These are phyloP conservation scores for Strigamia maritima DNA, from an alignment of 2,888 invertebrate genomes.

Conservation along the genomic window DNA sequence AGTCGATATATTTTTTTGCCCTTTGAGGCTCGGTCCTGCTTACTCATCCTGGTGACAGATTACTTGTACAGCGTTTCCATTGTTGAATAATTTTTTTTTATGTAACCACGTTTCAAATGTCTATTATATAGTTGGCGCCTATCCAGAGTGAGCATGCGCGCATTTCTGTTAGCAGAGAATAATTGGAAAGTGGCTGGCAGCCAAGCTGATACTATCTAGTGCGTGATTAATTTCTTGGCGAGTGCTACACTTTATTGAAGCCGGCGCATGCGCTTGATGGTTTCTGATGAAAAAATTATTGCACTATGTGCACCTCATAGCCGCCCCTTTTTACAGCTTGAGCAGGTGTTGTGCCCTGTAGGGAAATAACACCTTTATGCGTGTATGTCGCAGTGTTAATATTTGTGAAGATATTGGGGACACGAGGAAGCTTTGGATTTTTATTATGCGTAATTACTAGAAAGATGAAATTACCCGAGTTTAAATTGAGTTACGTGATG, in stretches of 20 bases:
- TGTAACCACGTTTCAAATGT: neutral
- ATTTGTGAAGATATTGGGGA: slow-evolving; percentile 11
- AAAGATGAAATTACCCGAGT: slow-evolving; percentile 4
- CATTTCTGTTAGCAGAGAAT: slow-evolving; percentile 1
- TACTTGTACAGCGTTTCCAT: neutral
- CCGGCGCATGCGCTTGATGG: slow-evolving; percentile 26
- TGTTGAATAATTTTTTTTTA: slow-evolving; percentile 20
- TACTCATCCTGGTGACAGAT: slow-evolving; percentile 11
- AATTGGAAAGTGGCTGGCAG: slow-evolving; percentile 24
- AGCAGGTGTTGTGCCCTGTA: slow-evolving; percentile 19
- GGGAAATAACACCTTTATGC: slow-evolving; percentile 29
- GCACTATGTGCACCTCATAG: slow-evolving; percentile 25
- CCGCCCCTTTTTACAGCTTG: slow-evolving; percentile 20
- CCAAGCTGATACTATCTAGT: slow-evolving; percentile 27
- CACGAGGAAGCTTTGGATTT: neutral
- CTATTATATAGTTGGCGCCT: slow-evolving; percentile 13
- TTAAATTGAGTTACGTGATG: slow-evolving; percentile 20
- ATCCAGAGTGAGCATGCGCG: slow-evolving; percentile 27
- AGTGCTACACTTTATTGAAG: slow-evolving; percentile 21
- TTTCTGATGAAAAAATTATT: slow-evolving; percentile 29
- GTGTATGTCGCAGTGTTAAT: slow-evolving; percentile 11
- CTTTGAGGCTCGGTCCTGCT: neutral
- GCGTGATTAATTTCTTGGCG: slow-evolving; percentile 29
- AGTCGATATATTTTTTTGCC: neutral
- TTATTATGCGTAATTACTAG: slow-evolving; percentile 15